Evolutionary conservation across 2,113 vertebrate genomes (phyloP).

Genomic region (Anas platyrhynchos): DNA sequence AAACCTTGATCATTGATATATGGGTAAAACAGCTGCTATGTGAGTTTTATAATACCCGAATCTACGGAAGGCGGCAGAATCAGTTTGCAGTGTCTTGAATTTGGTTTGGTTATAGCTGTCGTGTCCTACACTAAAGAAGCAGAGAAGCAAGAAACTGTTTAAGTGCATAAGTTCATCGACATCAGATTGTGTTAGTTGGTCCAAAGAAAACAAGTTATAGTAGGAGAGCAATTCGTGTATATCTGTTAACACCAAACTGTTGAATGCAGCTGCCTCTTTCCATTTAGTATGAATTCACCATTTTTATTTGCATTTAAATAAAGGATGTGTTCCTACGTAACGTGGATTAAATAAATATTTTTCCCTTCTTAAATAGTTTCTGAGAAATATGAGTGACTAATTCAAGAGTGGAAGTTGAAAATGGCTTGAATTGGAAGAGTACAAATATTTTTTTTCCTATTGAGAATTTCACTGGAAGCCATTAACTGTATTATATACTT

Average conservation of each 20-base stretch:
- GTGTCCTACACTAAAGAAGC: not conserved
- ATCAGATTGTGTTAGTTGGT: not conserved
- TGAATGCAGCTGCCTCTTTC: not conserved
- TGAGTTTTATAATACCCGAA: accelerated
- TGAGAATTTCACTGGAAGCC: not conserved
- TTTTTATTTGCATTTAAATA: not conserved
- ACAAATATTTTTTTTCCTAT: not conserved
- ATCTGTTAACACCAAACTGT: not conserved
- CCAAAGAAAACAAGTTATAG: not conserved
- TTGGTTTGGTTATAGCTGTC: not conserved
- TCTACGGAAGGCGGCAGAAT: accelerated
- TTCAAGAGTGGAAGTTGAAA: not conserved
- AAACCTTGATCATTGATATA: not conserved
- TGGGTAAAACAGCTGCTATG: not conserved
- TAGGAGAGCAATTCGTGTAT: not conserved
- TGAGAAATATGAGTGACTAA: not conserved
- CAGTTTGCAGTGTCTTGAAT: not conserved
- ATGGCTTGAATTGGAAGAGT: not conserved
- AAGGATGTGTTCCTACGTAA: not conserved
- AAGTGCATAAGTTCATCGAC: not conserved
- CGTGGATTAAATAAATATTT: not conserved
- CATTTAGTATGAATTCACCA: not conserved
- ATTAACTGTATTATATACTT: constrained; percentile 6
- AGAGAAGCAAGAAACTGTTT: not conserved
- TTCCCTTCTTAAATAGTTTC: not conserved